Base-by-base conservation (phyloP, 2,797 vertebrate species). In the Syngnathus acus region DNA sequence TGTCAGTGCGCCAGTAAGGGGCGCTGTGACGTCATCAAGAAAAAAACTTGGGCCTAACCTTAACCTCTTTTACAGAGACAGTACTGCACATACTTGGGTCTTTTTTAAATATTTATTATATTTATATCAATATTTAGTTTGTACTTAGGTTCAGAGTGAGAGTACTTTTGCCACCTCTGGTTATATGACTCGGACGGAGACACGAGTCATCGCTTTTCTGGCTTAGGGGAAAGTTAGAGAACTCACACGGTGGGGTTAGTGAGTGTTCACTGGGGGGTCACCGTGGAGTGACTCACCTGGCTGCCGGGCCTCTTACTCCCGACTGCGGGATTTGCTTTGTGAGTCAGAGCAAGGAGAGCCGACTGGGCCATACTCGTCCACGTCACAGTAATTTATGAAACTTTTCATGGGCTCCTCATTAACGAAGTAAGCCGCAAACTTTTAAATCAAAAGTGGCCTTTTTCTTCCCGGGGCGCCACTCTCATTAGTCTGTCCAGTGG, bases 291-390 rank as follows among this genome's bases (percentile, higher is more conserved):
- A 92, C 75, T 92, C 89, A 91, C 72, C 66, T n/a, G 40, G n/a
- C 63, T 72, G 74, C 60, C 70, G 70, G 68, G 68, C 68, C 73
- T 74, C 75, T 78, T 75, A 79, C 74, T 80, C 78, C 70, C 73
- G 68, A 55, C 65, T 59, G 77, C 17, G 77, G 80, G 87, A 81
- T 64, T 72, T 75, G 43, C 72, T 72, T 48, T 43, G 69, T 91
- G 90, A 92, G 81, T 91, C 88, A 91, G 54, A 14, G 67, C 42
- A 23, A 57, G 65, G 73, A 86, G 85, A 87, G 84, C 72, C 75
- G 81, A 85, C 81, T 68, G 74, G 62, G 68, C 74, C 74, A 73
- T 77, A 76, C 54, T 87, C 82, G 76, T 88, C 75, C 70, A 75
- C 80, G 81, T 80, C 81, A 85, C 76, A 80, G 68, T 62, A 57